These are phyloP conservation scores for Lucinisca nassula DNA, from an alignment of 2,888 invertebrate genomes.

Conservation along the genomic window DNA sequence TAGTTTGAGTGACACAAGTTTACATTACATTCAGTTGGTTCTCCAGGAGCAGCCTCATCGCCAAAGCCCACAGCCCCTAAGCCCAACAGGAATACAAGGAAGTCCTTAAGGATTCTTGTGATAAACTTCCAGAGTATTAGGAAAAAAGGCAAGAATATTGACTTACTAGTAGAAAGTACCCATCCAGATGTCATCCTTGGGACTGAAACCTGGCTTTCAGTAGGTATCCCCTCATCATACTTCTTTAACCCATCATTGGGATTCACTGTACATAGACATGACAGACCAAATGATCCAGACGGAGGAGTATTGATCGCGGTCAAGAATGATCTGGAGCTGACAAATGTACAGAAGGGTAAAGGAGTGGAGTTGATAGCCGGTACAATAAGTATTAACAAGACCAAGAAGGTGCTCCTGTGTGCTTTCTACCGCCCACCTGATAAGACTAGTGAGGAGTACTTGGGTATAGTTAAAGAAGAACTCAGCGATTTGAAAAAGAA, in stretches of 20 bases:
- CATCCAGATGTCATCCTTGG: constrained; percentile 40
- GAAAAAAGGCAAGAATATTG: constrained; percentile 42
- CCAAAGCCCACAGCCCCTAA: constrained; percentile 22
- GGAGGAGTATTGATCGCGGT: constrained; percentile 14
- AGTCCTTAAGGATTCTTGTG: constrained; percentile 11
- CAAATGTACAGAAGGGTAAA: background rate
- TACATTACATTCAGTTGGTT: constrained; percentile 15
- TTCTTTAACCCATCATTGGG: background rate
- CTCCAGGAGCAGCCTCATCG: constrained; percentile 32
- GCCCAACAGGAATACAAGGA: background rate
- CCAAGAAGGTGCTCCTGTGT: constrained; percentile 3
- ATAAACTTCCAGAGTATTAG: constrained; percentile 44
- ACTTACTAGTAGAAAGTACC: constrained; percentile 15
- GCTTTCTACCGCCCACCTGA: constrained; percentile 23
- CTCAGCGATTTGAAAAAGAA: background rate
- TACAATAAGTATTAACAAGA: background rate
- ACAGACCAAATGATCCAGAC: background rate
- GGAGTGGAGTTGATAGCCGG: constrained; percentile 8
- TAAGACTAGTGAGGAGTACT: background rate
- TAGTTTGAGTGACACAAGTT: background rate
- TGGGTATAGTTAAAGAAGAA: background rate
- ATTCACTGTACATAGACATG: background rate
- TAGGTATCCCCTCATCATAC: background rate
- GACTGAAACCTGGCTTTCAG: constrained; percentile 44
- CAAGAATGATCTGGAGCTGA: background rate